phyloP scores from a whole-genome alignment of 2,888 invertebrate species.

The Harmothoe impar region DNA sequence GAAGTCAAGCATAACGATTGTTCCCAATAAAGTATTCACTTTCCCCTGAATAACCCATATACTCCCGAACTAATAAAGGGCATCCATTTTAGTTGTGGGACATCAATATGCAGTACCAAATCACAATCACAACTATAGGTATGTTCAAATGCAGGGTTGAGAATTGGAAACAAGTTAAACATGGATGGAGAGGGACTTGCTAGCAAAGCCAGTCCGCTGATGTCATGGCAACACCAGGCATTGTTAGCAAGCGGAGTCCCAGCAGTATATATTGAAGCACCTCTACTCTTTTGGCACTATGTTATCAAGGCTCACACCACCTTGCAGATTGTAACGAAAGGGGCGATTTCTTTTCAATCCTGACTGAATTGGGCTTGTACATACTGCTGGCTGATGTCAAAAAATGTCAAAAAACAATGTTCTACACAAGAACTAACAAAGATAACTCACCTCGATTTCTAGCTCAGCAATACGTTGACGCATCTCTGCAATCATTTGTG shows the following conservation, averaged over 20 bases:
- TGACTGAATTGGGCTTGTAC: not conserved
- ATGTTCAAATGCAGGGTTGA: not conserved
- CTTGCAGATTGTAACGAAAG: not conserved
- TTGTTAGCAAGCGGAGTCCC: not conserved
- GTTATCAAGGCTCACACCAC: not conserved
- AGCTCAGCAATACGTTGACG: constrained; percentile 96
- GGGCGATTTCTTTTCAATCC: not conserved
- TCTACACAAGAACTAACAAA: not conserved
- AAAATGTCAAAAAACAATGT: not conserved
- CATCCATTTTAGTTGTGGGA: too few species aligned
- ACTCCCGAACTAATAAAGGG: too few species aligned
- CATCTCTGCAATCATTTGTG: constrained; percentile 95
- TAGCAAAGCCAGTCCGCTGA: not conserved
- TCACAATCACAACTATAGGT: too few species aligned
- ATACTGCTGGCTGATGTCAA: not conserved
- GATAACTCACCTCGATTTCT: constrained; percentile 86
- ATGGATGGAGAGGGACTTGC: not conserved
- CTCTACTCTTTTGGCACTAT: not conserved
- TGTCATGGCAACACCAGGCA: not conserved
- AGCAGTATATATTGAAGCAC: not conserved
- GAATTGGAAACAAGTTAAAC: not conserved
- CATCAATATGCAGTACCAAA: not conserved
- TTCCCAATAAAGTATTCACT: too few species aligned
- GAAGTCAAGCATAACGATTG: too few species aligned
- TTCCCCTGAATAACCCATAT: too few species aligned